Percentiles rank a stretch among this genome's conserved stretches.
These are phyloP conservation scores for Muscidifurax raptorellus DNA, from an alignment of 1,140 invertebrate genomes.

Conservation along the genomic window DNA sequence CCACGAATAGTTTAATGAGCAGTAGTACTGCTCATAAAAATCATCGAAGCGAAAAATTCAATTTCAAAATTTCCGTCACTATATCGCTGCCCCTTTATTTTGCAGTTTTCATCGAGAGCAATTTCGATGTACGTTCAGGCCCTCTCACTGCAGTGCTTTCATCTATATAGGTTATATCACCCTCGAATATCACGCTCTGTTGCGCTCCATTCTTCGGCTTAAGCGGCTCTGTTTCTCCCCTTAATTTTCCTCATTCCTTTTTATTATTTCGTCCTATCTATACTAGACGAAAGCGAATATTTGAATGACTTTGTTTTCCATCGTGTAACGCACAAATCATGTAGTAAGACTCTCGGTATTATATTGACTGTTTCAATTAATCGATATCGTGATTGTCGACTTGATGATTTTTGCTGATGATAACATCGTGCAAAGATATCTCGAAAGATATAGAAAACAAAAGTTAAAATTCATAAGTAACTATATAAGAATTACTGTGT, in stretches of 20 bases:
- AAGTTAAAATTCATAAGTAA: too few species aligned
- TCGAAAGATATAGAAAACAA: too few species aligned
- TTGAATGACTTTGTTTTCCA: slow-evolving; percentile 11
- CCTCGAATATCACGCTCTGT: slow-evolving; percentile 35
- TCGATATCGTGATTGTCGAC: too few species aligned
- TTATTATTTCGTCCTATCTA: slow-evolving; percentile 21
- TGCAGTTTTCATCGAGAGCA: slow-evolving; percentile 17
- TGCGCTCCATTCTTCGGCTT: slow-evolving; percentile 6
- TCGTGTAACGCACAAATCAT: not conserved
- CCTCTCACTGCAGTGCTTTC: not conserved
- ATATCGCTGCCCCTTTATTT: slow-evolving; percentile 13
- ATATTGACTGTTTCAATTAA: not conserved
- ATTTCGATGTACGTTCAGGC: not conserved
- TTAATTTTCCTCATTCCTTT: slow-evolving; percentile 15
- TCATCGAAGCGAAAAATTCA: slow-evolving; percentile 30
- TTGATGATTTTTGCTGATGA: too few species aligned
- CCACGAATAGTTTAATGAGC: not conserved
- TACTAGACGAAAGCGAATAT: not conserved
- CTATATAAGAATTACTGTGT: too few species aligned
- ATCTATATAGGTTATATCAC: not conserved
- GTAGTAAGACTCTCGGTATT: too few species aligned
- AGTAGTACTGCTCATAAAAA: slow-evolving; percentile 9
- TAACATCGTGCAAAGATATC: too few species aligned
- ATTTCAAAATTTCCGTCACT: slow-evolving; percentile 25
- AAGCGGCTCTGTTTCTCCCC: not conserved